A percentile compares a stretch with the other conserved stretches of the same genome.
Conservation (phyloP, 2,797 vertebrate species). For the Cossypha niveicapilla region DNA sequence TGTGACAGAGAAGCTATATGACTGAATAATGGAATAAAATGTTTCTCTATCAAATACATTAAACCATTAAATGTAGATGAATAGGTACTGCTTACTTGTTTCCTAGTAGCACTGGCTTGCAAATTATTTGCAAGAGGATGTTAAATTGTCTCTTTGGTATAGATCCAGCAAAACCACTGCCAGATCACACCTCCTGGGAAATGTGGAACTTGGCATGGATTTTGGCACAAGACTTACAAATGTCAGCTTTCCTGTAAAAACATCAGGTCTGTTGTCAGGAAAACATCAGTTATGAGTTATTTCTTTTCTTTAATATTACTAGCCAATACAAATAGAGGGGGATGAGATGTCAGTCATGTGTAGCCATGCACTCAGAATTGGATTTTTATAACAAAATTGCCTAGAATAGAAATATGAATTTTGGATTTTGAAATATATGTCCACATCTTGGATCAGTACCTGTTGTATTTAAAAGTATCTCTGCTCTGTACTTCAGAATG, state of each 20-base stretch:
- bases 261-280: neutral
- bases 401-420: neutral
- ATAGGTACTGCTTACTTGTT: neutral
- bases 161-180: neutral
- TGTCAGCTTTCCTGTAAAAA: constrained; percentile 18
- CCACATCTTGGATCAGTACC: neutral
- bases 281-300: constrained; percentile 41
- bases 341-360: neutral
- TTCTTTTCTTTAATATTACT: constrained; percentile 41
- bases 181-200: constrained; percentile 19
- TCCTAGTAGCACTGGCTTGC: neutral
- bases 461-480: neutral
- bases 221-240: neutral
- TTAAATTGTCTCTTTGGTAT: neutral
- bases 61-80: neutral
- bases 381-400: neutral
- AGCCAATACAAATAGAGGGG: constrained; percentile 8
- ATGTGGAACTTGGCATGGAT: neutral
- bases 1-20: neutral
- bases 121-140: neutral
- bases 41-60: neutral
- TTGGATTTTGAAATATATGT: neutral
- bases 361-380: neutral
- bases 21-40: neutral
- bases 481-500: neutral